Evolutionary conservation across 2,113 vertebrate genomes (phyloP).

Genomic region (Microcebus lehilahytsara): DNA sequence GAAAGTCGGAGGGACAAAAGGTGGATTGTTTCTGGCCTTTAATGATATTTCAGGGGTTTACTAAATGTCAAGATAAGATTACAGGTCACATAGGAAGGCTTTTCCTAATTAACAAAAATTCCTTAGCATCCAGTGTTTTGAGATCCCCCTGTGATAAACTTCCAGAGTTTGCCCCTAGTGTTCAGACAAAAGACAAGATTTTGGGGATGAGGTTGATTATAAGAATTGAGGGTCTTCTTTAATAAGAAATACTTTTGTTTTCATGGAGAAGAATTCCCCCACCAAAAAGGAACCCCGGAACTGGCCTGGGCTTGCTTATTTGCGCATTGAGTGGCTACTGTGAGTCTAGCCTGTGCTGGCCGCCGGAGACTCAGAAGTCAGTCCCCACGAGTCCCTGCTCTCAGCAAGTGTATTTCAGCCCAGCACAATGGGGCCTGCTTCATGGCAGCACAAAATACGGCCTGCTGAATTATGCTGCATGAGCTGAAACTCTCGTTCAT

Average conservation of each 20-base stretch:
- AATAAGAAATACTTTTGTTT: not conserved
- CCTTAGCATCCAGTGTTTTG: not conserved
- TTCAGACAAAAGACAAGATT: not conserved
- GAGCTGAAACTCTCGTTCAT: not conserved
- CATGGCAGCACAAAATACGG: fast-evolving
- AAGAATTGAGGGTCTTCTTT: not conserved
- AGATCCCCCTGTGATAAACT: not conserved
- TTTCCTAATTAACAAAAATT: not conserved
- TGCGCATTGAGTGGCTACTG: no score
- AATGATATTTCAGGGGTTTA: not conserved
- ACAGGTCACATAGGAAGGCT: not conserved
- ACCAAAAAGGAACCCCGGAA: not conserved
- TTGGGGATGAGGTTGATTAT: not conserved
- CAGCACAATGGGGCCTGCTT: fast-evolving
- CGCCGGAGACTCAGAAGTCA: fast-evolving
- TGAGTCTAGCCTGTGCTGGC: not conserved
- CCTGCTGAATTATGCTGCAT: fast-evolving
- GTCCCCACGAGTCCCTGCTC: not conserved
- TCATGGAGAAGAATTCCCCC: not conserved
- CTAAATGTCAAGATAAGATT: not conserved
- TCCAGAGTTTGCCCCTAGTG: not conserved
- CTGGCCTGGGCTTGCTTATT: not conserved
- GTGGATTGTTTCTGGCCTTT: not conserved
- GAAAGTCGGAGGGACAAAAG: not conserved
- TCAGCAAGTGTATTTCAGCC: not conserved